A percentile compares a stretch with the other conserved stretches of the same genome.
phyloP scores from a whole-genome alignment of 2,797 vertebrate species.

The Carcharodon carcharias region DNA sequence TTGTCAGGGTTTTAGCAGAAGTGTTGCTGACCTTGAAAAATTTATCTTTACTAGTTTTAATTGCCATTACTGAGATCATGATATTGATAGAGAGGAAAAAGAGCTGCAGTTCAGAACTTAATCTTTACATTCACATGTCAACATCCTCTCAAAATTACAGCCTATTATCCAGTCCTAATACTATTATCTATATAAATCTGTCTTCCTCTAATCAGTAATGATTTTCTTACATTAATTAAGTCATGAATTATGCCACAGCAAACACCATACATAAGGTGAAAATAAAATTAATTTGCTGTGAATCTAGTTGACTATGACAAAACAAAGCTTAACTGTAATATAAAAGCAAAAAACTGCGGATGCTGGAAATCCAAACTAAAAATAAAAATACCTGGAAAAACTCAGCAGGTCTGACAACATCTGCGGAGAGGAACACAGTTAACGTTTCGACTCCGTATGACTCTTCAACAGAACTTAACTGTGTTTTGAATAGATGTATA shows the following conservation, averaged over 20 bases:
- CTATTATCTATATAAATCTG: background rate
- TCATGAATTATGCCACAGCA: background rate
- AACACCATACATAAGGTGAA: background rate
- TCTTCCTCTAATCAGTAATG: background rate
- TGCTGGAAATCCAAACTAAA: too few species aligned
- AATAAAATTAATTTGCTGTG: background rate
- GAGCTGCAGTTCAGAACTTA: background rate
- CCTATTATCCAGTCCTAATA: background rate
- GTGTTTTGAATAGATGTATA: background rate
- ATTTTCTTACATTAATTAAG: background rate
- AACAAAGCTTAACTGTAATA: background rate
- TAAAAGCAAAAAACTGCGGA: too few species aligned
- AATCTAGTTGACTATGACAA: background rate
- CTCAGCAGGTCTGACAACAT: too few species aligned
- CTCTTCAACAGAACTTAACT: background rate
- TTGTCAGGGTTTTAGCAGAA: background rate
- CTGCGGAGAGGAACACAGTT: too few species aligned
- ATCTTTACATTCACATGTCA: background rate
- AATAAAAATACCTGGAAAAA: too few species aligned
- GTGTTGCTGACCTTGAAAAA: background rate
- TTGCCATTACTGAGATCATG: background rate
- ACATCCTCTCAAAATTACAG: background rate
- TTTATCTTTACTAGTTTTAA: background rate
- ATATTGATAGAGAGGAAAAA: background rate
- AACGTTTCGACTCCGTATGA: too few species aligned